Percentiles rank a stretch among this genome's conserved stretches.
Evolutionary conservation across 2,797 vertebrate species (phyloP).

Genomic region (Clarias fuscus): DNA sequence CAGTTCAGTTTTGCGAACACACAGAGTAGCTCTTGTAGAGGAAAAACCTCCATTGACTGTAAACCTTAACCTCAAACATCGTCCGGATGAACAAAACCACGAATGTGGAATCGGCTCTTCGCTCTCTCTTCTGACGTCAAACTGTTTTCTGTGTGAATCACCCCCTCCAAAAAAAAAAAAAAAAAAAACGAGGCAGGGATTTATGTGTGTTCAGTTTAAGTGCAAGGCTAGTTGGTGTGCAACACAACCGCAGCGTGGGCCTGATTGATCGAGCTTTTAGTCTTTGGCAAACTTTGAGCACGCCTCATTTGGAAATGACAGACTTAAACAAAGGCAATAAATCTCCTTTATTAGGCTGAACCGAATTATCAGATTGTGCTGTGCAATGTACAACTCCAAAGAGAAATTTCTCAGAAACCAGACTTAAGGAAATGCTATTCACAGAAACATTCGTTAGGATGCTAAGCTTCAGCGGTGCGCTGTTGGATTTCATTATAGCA

Average conservation of each 20-base stretch:
- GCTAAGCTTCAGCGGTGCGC: not conserved
- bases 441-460: not conserved
- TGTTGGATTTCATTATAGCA: not conserved
- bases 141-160: slow-evolving; percentile 28
- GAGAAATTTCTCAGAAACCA: slow-evolving; percentile 13
- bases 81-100: slow-evolving; percentile 33
- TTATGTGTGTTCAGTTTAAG: slow-evolving; percentile 29
- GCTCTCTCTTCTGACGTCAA: slow-evolving; percentile 6
- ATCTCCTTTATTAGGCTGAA: slow-evolving; percentile 16
- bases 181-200: slow-evolving; percentile 14
- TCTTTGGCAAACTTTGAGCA: slow-evolving; percentile 10
- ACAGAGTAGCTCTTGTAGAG: not conserved
- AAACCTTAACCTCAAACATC: slow-evolving; percentile 31
- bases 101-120: slow-evolving; percentile 16
- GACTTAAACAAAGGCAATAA: slow-evolving; percentile 20
- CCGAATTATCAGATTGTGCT: not conserved
- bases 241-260: slow-evolving; percentile 18
- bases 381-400: not conserved
- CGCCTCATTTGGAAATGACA: slow-evolving; percentile 27
- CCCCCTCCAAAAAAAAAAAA: not conserved
- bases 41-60: slow-evolving; percentile 11
- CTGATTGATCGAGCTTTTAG: slow-evolving; percentile 14
- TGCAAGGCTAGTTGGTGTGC: slow-evolving; percentile 17
- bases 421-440: not conserved
- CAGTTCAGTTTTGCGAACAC: not conserved